phyloP scores from a whole-genome alignment of 2,888 invertebrate species.

The Melipona bicolor region DNA sequence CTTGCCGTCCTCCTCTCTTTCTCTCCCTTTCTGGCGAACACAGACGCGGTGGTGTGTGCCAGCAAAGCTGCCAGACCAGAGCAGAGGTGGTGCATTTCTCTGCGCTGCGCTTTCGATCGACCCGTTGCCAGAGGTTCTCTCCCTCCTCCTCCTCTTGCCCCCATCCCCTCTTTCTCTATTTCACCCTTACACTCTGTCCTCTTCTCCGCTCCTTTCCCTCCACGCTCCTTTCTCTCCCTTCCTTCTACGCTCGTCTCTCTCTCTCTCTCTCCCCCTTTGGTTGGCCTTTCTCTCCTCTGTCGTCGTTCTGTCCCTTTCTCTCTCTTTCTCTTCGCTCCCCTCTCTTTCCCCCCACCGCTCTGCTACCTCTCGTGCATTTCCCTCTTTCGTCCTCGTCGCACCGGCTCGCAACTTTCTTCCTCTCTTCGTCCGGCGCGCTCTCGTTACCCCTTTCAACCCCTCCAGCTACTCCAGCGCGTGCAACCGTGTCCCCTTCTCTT shows the following conservation, averaged over 20 bases:
- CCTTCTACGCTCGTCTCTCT: slow-evolving; percentile 20
- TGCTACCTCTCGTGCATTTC: slow-evolving; percentile 64
- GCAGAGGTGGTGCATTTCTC: slow-evolving; percentile 82
- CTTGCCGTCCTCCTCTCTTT: slow-evolving; percentile 30
- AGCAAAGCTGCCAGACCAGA: slow-evolving; percentile 77
- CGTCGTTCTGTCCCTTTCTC: slow-evolving; percentile 42
- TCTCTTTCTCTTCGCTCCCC: not conserved
- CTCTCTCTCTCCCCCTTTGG: slow-evolving; percentile 31
- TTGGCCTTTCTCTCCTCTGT: slow-evolving; percentile 14
- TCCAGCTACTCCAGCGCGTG: slow-evolving; percentile 56
- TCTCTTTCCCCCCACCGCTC: slow-evolving; percentile 13
- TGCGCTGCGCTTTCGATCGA: slow-evolving; percentile 84
- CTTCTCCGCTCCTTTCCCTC: slow-evolving; percentile 27
- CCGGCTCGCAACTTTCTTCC: slow-evolving; percentile 8
- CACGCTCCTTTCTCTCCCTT: slow-evolving; percentile 34
- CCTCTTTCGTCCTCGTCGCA: slow-evolving; percentile 51
- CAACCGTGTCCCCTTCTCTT: slow-evolving; percentile 49
- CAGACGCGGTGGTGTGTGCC: slow-evolving; percentile 73
- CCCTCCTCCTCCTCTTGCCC: slow-evolving; percentile 55
- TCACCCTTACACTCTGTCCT: slow-evolving; percentile 30
- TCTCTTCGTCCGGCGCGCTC: slow-evolving; percentile 46
- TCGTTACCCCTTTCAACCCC: slow-evolving; percentile 57
- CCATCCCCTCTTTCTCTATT: slow-evolving; percentile 30
- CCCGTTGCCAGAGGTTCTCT: slow-evolving; percentile 77
- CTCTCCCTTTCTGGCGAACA: slow-evolving; percentile 54